phyloP scores from a whole-genome alignment of 2,888 invertebrate species.

The Epinotia demarniana region DNA sequence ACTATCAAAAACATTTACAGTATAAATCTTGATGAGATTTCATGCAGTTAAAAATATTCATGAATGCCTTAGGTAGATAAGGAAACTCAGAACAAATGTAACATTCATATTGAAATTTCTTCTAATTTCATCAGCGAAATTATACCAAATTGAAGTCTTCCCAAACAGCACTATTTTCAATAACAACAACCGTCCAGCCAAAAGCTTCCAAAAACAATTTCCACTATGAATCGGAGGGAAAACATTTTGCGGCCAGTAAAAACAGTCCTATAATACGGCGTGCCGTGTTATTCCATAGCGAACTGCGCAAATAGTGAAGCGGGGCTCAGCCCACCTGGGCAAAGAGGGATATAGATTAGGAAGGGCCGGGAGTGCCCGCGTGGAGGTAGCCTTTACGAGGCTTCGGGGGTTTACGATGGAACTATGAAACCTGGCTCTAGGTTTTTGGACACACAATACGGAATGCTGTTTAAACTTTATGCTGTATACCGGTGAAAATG shows the following conservation, averaged over 20 bases:
- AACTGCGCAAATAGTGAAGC: slow-evolving; percentile 45
- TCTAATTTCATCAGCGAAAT: slow-evolving; percentile 16
- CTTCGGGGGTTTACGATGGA: neutral
- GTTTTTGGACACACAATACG: too few relatives aligned
- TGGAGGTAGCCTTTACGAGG: slow-evolving; percentile 12
- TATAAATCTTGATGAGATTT: too few relatives aligned
- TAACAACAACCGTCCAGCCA: slow-evolving; percentile 34
- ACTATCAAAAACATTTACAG: too few relatives aligned
- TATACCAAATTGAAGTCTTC: slow-evolving; percentile 5
- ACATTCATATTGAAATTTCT: neutral
- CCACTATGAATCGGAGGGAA: slow-evolving; percentile 40
- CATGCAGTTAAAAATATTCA: neutral
- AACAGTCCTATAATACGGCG: slow-evolving; percentile 42
- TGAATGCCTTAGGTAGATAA: too few relatives aligned
- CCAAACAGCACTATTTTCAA: slow-evolving; percentile 36
- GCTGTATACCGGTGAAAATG: too few relatives aligned
- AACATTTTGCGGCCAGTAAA: slow-evolving; percentile 42
- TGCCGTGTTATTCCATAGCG: slow-evolving; percentile 43
- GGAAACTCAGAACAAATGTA: neutral
- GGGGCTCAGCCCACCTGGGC: slow-evolving; percentile 29
- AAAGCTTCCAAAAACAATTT: slow-evolving; percentile 43
- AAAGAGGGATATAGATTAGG: slow-evolving; percentile 5
- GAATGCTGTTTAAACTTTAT: too few relatives aligned
- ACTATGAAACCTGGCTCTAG: too few relatives aligned
- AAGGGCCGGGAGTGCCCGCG: neutral